Conservation (phyloP, 2,888 invertebrate species). For the Rosalia funebris region DNA sequence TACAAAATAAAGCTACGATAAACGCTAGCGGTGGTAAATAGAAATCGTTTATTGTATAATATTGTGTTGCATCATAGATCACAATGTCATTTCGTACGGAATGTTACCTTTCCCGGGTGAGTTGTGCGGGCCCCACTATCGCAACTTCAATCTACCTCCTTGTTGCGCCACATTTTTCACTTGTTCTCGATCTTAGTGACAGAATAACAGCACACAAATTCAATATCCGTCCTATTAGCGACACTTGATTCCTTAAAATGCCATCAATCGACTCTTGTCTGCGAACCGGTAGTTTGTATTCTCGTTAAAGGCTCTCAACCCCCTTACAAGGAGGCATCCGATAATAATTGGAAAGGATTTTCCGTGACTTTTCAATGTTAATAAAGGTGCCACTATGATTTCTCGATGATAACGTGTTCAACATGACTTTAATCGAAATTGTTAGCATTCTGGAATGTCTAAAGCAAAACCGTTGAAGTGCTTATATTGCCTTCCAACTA, state of each 20-base stretch:
- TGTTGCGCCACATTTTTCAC: constrained; percentile 28
- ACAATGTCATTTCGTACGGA: too few species aligned
- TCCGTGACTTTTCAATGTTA: constrained; percentile 4
- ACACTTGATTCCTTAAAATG: constrained; percentile 51
- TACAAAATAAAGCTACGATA: too few species aligned
- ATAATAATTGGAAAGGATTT: constrained; percentile 37
- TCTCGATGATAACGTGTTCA: constrained; percentile 50
- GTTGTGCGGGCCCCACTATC: constrained; percentile 20
- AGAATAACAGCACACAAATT: constrained; percentile 54
- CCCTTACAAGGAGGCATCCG: constrained; percentile 45
- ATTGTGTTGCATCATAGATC: too few species aligned
- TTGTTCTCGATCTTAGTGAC: constrained; percentile 37
- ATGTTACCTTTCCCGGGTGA: too few species aligned
- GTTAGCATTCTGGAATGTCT: constrained; percentile 59
- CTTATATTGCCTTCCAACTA: constrained; percentile 53
- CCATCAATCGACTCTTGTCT: constrained; percentile 51
- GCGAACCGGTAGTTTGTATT: constrained; percentile 41
- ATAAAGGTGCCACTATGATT: constrained; percentile 24
- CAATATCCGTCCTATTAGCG: constrained; percentile 57
- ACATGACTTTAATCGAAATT: constrained; percentile 61
- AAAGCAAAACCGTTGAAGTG: constrained; percentile 55
- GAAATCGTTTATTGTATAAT: too few species aligned
- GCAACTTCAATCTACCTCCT: constrained; percentile 28
- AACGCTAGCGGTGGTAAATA: too few species aligned
- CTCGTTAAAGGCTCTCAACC: constrained; percentile 44